phyloP scores from a whole-genome alignment of 2,113 vertebrate species.

The Lagenorhynchus albirostris region DNA sequence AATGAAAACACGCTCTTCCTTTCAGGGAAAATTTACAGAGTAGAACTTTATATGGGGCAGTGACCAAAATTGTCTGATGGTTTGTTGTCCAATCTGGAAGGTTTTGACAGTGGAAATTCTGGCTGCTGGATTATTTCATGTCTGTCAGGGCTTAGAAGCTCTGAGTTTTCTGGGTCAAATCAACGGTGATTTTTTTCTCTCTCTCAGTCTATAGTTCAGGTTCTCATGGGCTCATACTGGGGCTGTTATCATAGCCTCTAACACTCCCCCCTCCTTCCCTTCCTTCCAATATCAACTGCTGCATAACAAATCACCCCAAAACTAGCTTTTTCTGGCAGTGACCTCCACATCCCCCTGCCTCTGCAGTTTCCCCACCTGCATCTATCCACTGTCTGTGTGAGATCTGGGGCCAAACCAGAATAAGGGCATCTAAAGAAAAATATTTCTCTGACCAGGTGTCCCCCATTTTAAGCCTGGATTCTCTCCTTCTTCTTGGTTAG shows the following conservation, averaged over 20 bases:
- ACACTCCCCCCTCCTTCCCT: fast-evolving
- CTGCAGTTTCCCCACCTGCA: background rate
- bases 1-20: background rate
- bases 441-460: background rate
- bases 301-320: background rate
- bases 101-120: background rate
- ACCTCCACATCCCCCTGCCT: background rate
- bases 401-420: background rate
- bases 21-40: background rate
- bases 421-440: background rate
- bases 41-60: background rate
- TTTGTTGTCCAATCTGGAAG: background rate
- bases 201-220: background rate
- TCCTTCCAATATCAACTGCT: background rate
- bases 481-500: background rate
- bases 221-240: background rate
- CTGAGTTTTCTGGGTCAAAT: background rate
- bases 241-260: background rate
- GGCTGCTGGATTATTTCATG: background rate
- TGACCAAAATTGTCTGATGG: background rate
- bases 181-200: background rate
- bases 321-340: background rate
- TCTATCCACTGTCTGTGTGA: background rate
- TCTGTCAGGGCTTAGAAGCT: background rate
- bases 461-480: background rate